phyloP scores from a whole-genome alignment of 2,888 invertebrate genomes.

The Globia sparganii region DNA sequence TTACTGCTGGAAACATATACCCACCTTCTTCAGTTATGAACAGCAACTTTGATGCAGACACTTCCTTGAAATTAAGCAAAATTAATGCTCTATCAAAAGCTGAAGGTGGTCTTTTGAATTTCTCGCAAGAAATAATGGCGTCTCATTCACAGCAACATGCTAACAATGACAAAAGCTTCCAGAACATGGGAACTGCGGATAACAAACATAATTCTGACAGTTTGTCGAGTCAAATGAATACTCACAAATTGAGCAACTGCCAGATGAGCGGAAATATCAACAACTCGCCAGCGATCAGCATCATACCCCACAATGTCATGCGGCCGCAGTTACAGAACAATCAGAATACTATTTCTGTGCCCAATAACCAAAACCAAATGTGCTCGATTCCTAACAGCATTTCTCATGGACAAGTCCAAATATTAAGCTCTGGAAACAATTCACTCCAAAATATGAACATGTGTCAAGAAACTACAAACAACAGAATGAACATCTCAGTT shows the following conservation, averaged over 20 bases:
- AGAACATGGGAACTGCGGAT: conserved; percentile 84
- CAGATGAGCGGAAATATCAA: conserved; percentile 83
- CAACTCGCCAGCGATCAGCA: conserved; percentile 84
- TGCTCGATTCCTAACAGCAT: conserved; percentile 81
- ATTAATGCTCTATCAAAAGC: conserved; percentile 87
- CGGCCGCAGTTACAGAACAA: conserved; percentile 82
- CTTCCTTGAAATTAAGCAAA: conserved; percentile 86
- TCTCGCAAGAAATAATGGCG: conserved; percentile 88
- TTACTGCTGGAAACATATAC: conserved; percentile 87
- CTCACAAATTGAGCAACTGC: conserved; percentile 86
- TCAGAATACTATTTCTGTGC: conserved; percentile 80
- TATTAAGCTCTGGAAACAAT: conserved; percentile 85
- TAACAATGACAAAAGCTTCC: conserved; percentile 86
- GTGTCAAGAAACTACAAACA: conserved; percentile 85
- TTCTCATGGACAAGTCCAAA: conserved; percentile 83
- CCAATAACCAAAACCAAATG: conserved; percentile 86
- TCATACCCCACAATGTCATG: conserved; percentile 86
- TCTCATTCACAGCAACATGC: conserved; percentile 87
- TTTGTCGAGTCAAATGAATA: conserved; percentile 82
- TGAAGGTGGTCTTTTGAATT: conserved; percentile 87
- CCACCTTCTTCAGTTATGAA: conserved; percentile 83
- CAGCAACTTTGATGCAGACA: conserved; percentile 86
- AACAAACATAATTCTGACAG: conserved; percentile 81
- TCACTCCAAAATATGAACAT: conserved; percentile 85
- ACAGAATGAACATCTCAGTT: conserved; percentile 80